phyloP scores from a whole-genome alignment of 2,888 invertebrate species.

The Cryptophagus acutangulus region DNA sequence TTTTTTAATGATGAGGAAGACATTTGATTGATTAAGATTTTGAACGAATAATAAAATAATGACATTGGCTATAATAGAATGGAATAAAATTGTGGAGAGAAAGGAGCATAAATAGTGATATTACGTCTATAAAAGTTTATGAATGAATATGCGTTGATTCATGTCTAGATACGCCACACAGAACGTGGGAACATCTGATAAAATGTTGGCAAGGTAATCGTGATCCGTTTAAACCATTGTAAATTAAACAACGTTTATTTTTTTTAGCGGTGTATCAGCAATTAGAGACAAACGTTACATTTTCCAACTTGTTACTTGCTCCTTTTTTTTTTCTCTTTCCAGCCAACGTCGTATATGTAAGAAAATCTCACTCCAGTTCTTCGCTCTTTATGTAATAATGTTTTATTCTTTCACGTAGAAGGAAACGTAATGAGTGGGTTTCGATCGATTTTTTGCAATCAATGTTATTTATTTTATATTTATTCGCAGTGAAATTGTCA shows the following conservation, averaged over 20 bases:
- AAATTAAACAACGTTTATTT: conserved; percentile 20
- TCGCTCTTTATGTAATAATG: conserved; percentile 23
- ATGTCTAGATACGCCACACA: conserved; percentile 22
- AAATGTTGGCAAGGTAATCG: conserved; percentile 22
- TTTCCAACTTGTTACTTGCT: conserved; percentile 29
- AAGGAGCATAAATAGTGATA: no score
- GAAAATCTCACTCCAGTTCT: no score
- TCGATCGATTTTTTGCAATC: conserved; percentile 35
- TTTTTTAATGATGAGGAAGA: no score
- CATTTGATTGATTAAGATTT: no score
- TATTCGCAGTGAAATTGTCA: conserved; percentile 43
- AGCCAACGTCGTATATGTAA: no score
- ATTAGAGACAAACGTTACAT: conserved; percentile 23
- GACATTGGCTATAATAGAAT: no score
- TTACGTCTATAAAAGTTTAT: conserved; percentile 24
- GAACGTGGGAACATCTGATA: conserved; percentile 34
- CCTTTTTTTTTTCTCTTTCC: conserved; percentile 19
- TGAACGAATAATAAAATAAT: no score
- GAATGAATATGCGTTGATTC: conserved; percentile 28
- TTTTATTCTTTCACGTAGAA: conserved; percentile 33
- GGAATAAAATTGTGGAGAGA: no score
- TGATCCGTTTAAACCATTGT: conserved; percentile 21
- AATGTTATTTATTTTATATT: conserved; percentile 43
- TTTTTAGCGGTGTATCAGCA: conserved; percentile 18
- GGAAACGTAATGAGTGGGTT: conserved; percentile 35